Evolutionary conservation across 2,888 invertebrate genomes (phyloP), one percentile per base, ranked within the genome.

Genomic region (Chrysolina oricalcia): DNA sequence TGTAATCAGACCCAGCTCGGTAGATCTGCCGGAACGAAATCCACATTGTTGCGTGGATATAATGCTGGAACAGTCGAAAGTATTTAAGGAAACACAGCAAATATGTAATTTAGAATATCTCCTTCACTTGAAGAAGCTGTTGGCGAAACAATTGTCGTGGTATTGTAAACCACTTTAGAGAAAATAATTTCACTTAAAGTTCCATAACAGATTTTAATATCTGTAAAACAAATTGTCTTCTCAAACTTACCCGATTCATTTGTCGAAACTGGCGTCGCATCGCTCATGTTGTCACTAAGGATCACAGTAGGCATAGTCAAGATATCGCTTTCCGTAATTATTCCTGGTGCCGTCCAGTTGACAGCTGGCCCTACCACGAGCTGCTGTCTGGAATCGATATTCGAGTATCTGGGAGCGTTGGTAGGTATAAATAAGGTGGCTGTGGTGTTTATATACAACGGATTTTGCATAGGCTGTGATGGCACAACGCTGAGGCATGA

Each of bases 231-330:
- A 35, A 35, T 35, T 35, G 8, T 8, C 8, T 35, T 35, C 8
- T 35, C 43, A 13, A 53, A 53, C 53, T 53, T 13, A 53, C 35
- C 35, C 4, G 27, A 1, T 15, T 59, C 59, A 59, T 8, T 35
- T 11, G 3, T 23, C 9, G 59, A 9, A n/a, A 35, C 15, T n/a
- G 59, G 27, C 11, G 23, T 17, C 2, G 15, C 9, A 66, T 66
- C 19, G 23, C 13, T 19, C 35, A 3, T 59, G 9, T 15, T 59
- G 59, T 81, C 81, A 64, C 75, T 82, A 17, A 86, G 82, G 72
- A 87, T 84, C 59, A 88, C 83, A 27, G 87, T 87, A 59, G 88
- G 88, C 87, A 88, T 88, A 23, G 85, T 72, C 78, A 88, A 76
- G 68, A 88, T 87, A 78, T 88, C 88, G 35, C 84, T 82, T 72